Conservation (phyloP, 2,797 vertebrate species). For the Rhadinocentrus ornatus region DNA sequence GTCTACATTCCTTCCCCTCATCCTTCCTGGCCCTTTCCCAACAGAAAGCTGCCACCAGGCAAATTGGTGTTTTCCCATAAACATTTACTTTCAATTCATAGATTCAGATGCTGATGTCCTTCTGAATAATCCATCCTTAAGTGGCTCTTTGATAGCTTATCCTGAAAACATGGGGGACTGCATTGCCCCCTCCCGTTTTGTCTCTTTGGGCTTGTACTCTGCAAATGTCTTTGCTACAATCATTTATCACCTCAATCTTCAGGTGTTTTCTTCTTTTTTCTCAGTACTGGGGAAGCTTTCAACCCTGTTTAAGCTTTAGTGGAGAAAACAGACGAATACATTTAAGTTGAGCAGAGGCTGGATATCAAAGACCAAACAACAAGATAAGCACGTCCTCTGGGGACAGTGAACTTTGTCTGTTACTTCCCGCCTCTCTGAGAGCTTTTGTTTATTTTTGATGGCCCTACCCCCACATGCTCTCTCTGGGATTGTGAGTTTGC, state of each 20-base stretch:
- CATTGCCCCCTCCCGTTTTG: not conserved
- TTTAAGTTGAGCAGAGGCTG: conserved; percentile 8
- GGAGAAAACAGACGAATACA: not conserved
- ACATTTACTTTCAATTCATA: conserved; percentile 56
- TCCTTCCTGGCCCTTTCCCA: conserved; percentile 52
- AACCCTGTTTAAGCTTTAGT: not conserved
- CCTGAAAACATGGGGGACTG: conserved; percentile 23
- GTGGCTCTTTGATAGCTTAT: conserved; percentile 41
- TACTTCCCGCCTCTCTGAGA: conserved; percentile 47
- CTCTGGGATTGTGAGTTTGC: conserved; percentile 25
- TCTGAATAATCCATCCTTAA: conserved; percentile 45
- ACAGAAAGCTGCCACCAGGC: conserved; percentile 48
- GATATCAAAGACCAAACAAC: conserved; percentile 30
- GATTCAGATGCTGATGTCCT: conserved; percentile 35
- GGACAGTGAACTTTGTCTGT: conserved; percentile 62
- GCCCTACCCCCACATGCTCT: conserved; percentile 25
- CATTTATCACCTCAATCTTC: conserved; percentile 16
- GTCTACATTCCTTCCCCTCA: conserved; percentile 42
- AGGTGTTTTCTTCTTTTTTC: conserved; percentile 12
- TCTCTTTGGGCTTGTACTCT: conserved; percentile 21
- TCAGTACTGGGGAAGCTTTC: not conserved
- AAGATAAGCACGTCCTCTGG: conserved; percentile 52
- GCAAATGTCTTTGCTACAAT: not conserved
- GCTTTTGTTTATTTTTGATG: conserved; percentile 58
- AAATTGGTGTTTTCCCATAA: conserved; percentile 74